phyloP scores from a whole-genome alignment of 2,113 vertebrate genomes.

The Protobothrops flavoviridis region DNA sequence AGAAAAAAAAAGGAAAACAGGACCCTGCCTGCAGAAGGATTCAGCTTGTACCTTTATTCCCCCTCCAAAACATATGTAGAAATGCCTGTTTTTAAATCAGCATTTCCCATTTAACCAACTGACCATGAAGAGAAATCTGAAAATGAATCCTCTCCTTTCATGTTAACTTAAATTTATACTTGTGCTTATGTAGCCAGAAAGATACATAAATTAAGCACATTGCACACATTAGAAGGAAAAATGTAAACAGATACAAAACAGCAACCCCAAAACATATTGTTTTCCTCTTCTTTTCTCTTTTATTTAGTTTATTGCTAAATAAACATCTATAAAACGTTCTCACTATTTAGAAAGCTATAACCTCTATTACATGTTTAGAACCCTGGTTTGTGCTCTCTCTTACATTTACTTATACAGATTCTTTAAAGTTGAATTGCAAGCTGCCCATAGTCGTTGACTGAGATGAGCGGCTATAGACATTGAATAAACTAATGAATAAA shows the following conservation, averaged over 20 bases:
- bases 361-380: not conserved
- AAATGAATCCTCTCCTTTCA: constrained; percentile 25
- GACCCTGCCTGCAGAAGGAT: not conserved
- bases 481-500: not conserved
- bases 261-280: not conserved
- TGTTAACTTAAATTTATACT: constrained; percentile 19
- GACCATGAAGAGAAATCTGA: constrained; percentile 14
- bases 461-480: not conserved
- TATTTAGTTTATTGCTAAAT: not conserved
- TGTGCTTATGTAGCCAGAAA: not conserved
- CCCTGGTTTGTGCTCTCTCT: not conserved
- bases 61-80: not conserved
- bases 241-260: not conserved
- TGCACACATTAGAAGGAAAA: constrained; percentile 23
- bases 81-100: not conserved
- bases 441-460: not conserved
- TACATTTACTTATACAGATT: not conserved
- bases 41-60: not conserved
- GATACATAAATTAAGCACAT: constrained; percentile 19
- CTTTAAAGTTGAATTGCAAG: not conserved
- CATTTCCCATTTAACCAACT: constrained; percentile 36
- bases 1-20: not conserved
- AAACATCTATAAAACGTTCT: not conserved
- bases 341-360: not conserved
- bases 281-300: not conserved